Conservation (phyloP, 2,797 vertebrate species). For the Enteromius paludinosus region DNA sequence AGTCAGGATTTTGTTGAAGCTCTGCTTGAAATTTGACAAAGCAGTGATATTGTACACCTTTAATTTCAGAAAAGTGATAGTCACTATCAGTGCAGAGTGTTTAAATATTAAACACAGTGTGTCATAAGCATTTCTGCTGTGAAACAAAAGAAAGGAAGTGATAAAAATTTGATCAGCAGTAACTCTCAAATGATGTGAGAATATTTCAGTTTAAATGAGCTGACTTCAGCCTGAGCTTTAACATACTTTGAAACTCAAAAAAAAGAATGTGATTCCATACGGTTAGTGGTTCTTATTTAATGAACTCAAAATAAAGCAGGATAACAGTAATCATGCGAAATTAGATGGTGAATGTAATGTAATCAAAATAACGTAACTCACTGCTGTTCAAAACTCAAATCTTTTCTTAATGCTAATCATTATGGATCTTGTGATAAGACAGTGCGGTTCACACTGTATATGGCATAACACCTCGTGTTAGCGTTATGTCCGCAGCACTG, state of each 20-base stretch:
- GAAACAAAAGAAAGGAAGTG: not conserved
- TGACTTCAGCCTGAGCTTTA: not conserved
- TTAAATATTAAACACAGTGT: constrained; percentile 35
- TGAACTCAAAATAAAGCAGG: not conserved
- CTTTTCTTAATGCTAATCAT: constrained; percentile 4
- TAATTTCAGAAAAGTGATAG: constrained; percentile 9
- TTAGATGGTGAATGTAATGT: not conserved
- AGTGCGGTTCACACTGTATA: constrained; percentile 40
- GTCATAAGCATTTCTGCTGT: constrained; percentile 15
- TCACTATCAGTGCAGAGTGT: not conserved
- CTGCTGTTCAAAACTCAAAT: constrained; percentile 7
- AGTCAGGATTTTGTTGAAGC: not conserved
- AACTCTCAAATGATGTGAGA: constrained; percentile 18
- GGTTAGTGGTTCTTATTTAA: not conserved
- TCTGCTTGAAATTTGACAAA: not conserved
- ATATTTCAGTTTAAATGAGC: not conserved
- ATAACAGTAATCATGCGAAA: constrained; percentile 11
- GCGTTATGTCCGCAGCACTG: constrained; percentile 29
- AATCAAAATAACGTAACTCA: not conserved
- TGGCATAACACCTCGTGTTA: constrained; percentile 39
- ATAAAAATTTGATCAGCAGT: not conserved
- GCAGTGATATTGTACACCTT: constrained; percentile 14
- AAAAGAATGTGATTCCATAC: not conserved
- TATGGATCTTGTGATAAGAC: constrained; percentile 8
- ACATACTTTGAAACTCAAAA: not conserved